Evolutionary conservation across 1,140 invertebrate species (phyloP).

Genomic region (Drosophila seguyi): DNA sequence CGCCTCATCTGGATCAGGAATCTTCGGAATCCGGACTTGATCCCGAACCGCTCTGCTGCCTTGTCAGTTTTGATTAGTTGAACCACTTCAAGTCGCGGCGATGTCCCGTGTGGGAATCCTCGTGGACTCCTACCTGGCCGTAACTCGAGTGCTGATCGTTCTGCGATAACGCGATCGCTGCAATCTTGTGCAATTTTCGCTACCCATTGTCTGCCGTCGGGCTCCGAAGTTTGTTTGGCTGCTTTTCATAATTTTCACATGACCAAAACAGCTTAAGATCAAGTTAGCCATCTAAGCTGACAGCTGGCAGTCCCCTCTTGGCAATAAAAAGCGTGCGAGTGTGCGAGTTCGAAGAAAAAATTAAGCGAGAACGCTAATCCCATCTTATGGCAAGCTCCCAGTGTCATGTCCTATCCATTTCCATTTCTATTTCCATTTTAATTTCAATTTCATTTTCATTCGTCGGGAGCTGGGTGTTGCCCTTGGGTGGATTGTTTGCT

Average conservation of each 20-base stretch:
- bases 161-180: slow-evolving; percentile 60
- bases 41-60: slow-evolving; percentile 72
- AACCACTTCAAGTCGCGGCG: slow-evolving; percentile 66
- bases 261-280: slow-evolving; percentile 83
- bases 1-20: slow-evolving; percentile 39
- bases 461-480: slow-evolving; percentile 30
- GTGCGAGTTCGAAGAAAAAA: slow-evolving; percentile 12
- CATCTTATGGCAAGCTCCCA: slow-evolving; percentile 63
- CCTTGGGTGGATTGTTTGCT: slow-evolving; percentile 57
- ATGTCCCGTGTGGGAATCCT: slow-evolving; percentile 73
- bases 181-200: slow-evolving; percentile 68
- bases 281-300: slow-evolving; percentile 81
- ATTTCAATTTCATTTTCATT: slow-evolving; percentile 73
- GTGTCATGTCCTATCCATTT: slow-evolving; percentile 43
- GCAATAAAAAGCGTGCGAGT: slow-evolving; percentile 31
- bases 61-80: slow-evolving; percentile 82
- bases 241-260: slow-evolving; percentile 81
- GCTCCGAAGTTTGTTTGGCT: slow-evolving; percentile 50
- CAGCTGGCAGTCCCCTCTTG: slow-evolving; percentile 75
- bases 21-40: slow-evolving; percentile 48
- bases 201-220: slow-evolving; percentile 36
- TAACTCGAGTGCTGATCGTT: slow-evolving; percentile 70
- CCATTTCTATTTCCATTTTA: slow-evolving; percentile 66
- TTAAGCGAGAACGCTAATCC: slow-evolving; percentile 62
- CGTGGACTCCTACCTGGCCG: slow-evolving; percentile 44